A percentile compares a stretch with the other conserved stretches of the same genome.
Conservation (phyloP, 2,888 invertebrate species). For the Miltochrista miniata region DNA sequence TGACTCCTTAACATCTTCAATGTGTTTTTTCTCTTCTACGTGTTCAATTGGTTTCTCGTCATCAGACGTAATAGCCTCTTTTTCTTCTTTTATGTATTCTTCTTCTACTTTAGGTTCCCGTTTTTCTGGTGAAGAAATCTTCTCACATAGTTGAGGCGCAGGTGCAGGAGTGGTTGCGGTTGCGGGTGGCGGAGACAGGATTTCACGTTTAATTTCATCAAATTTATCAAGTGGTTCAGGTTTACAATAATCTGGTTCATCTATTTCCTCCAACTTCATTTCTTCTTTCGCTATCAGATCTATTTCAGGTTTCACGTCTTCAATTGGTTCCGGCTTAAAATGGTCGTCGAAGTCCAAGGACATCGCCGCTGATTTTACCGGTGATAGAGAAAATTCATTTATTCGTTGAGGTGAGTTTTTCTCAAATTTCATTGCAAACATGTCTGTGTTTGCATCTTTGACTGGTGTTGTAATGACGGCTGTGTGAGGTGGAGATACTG, state of each 20-base stretch:
- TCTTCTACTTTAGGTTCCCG: slow-evolving; percentile 31
- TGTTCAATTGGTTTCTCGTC: slow-evolving; percentile 13
- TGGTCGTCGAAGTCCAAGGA: slow-evolving; percentile 65
- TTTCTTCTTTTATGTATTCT: slow-evolving; percentile 42
- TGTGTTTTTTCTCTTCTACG: slow-evolving; percentile 9
- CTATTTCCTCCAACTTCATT: slow-evolving; percentile 69
- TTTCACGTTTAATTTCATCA: slow-evolving; percentile 38
- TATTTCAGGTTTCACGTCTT: slow-evolving; percentile 62
- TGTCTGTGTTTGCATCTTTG: slow-evolving; percentile 53
- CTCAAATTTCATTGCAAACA: slow-evolving; percentile 54
- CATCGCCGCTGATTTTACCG: slow-evolving; percentile 52
- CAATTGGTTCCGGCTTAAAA: slow-evolving; percentile 54
- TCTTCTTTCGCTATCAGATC: slow-evolving; percentile 75
- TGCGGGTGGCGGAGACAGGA: slow-evolving; percentile 8
- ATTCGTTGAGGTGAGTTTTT: slow-evolving; percentile 68
- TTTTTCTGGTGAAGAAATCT: neutral
- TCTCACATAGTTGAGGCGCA: slow-evolving; percentile 37
- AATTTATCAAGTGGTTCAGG: slow-evolving; percentile 47
- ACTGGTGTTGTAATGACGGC: slow-evolving; percentile 56
- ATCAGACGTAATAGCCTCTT: slow-evolving; percentile 36
- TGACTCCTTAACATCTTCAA: slow-evolving; percentile 37
- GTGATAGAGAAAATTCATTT: slow-evolving; percentile 66
- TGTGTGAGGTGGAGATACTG: slow-evolving; percentile 61
- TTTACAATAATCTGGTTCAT: slow-evolving; percentile 68
- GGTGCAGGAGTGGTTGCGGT: slow-evolving; percentile 18